A percentile compares a stretch with the other conserved stretches of the same genome.
phyloP scores from a whole-genome alignment of 2,113 vertebrate species.

The Colistium nudipinnis region DNA sequence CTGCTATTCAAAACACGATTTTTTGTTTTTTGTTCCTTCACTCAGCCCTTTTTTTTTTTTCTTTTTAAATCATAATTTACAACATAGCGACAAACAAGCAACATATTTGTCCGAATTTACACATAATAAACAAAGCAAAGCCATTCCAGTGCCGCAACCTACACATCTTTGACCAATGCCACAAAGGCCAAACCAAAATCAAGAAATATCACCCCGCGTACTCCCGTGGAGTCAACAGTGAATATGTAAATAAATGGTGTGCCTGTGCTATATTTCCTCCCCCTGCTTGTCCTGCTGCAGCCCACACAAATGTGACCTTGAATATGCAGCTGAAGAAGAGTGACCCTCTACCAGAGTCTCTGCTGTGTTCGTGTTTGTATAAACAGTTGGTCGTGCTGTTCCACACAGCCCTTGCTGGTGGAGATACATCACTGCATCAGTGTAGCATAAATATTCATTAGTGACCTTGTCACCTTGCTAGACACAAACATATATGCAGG shows the following conservation, averaged over 20 bases:
- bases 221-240: background rate
- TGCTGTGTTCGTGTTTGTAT: slow-evolving; percentile 10
- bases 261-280: background rate
- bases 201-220: background rate
- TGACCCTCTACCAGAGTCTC: background rate
- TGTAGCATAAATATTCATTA: slow-evolving; percentile 72
- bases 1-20: too few relatives aligned
- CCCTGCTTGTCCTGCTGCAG: slow-evolving; percentile 6
- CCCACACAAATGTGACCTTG: slow-evolving; percentile 25
- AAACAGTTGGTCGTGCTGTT: slow-evolving; percentile 19
- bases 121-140: background rate
- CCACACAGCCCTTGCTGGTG: slow-evolving; percentile 41
- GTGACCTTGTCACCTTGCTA: slow-evolving; percentile 40
- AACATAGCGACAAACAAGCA: background rate
- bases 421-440: slow-evolving; percentile 48
- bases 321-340: slow-evolving; percentile 27
- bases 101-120: background rate
- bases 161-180: background rate
- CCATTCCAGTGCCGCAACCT: background rate
- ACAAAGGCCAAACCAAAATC: background rate
- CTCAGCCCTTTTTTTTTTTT: too few relatives aligned
- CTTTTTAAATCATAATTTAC: too few relatives aligned
- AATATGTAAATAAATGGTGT: background rate
- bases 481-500: slow-evolving; percentile 17
- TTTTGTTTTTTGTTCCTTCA: too few relatives aligned